Conservation (phyloP, 2,797 vertebrate genomes). For the Crypturellus tataupa region DNA sequence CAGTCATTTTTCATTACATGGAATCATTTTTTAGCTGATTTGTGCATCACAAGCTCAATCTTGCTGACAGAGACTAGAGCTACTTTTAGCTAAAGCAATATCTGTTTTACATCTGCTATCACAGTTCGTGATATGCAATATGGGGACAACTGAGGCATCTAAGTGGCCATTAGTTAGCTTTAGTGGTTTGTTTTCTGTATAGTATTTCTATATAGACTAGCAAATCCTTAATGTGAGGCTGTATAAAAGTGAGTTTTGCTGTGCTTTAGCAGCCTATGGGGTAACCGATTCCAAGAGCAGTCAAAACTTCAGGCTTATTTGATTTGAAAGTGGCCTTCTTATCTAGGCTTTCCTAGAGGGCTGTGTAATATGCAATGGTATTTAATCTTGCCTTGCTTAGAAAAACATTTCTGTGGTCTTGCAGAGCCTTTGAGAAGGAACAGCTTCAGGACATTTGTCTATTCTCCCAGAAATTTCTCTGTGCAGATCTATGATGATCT, state of each 20-base stretch:
- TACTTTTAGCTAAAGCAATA: background rate
- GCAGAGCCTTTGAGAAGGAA: background rate
- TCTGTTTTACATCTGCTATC: background rate
- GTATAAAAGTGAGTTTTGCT: background rate
- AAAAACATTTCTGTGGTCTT: background rate
- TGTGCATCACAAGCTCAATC: background rate
- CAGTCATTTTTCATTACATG: fast-evolving
- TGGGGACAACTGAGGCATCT: background rate
- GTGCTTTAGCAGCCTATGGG: background rate
- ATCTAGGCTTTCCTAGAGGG: background rate
- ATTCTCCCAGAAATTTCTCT: background rate
- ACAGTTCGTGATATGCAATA: fast-evolving
- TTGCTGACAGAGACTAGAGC: background rate
- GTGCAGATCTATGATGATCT: fast-evolving
- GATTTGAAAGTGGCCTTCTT: background rate
- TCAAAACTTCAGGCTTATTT: background rate
- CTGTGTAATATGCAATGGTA: background rate
- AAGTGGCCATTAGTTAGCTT: background rate
- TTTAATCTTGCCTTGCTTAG: background rate
- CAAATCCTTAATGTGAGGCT: background rate
- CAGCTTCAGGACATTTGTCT: background rate
- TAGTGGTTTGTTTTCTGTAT: fast-evolving
- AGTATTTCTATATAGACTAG: background rate
- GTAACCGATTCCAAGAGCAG: background rate
- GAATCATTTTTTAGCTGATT: background rate